Conservation (phyloP, 2,888 invertebrate species). For the Nomada goodeniana region DNA sequence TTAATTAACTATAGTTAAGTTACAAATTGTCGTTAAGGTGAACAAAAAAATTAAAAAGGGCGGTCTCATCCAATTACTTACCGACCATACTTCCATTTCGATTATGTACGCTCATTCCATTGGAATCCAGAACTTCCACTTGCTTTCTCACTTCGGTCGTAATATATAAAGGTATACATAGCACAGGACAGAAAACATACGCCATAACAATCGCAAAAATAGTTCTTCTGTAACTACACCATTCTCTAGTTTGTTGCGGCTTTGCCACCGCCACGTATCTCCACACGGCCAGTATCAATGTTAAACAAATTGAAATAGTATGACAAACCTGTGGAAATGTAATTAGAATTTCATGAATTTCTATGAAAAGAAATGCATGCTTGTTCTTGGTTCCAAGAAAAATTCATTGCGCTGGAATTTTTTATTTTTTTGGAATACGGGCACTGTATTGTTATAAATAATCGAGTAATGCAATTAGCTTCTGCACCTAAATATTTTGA, state of each 20-base stretch:
- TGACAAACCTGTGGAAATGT: slow-evolving; percentile 93
- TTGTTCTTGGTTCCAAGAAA: not conserved
- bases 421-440: too few species aligned
- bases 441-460: too few species aligned
- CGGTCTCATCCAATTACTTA: slow-evolving; percentile 9
- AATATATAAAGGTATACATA: slow-evolving; percentile 94
- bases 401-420: too few species aligned
- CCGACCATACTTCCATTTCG: slow-evolving; percentile 22
- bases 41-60: not conserved
- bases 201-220: slow-evolving; percentile 88
- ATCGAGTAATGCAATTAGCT: too few species aligned
- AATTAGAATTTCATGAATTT: slow-evolving; percentile 9
- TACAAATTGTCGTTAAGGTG: too few species aligned
- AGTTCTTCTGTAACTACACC: slow-evolving; percentile 93
- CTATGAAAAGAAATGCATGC: not conserved
- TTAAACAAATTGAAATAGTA: slow-evolving; percentile 97
- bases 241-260: slow-evolving; percentile 92
- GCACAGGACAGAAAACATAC: slow-evolving; percentile 92
- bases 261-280: slow-evolving; percentile 94
- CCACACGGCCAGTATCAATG: slow-evolving; percentile 97
- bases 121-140: slow-evolving; percentile 77
- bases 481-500: too few species aligned
- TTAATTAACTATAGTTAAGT: too few species aligned
- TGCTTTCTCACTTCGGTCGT: slow-evolving; percentile 89
- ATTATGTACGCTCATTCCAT: slow-evolving; percentile 79